phyloP scores from a whole-genome alignment of 2,888 invertebrate species.

The Tetheella fluctuosa region DNA sequence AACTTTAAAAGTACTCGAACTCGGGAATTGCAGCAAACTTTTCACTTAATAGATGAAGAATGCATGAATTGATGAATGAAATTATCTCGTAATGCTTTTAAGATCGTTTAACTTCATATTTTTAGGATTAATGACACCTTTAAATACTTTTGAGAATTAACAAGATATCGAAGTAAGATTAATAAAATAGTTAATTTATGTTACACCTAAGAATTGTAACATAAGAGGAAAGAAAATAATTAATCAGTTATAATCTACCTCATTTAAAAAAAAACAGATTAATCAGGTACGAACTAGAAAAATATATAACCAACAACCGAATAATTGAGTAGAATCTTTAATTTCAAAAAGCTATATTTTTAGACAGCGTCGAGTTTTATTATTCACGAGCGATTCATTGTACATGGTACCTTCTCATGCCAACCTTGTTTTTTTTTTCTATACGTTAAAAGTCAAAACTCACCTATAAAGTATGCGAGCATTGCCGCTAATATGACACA shows the following conservation, averaged over 20 bases:
- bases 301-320: too few relatives aligned
- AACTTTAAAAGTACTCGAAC: slow-evolving; percentile 37
- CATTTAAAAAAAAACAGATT: too few relatives aligned
- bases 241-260: too few relatives aligned
- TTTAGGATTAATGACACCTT: background rate
- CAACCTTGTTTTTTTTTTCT: background rate
- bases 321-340: too few relatives aligned
- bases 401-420: too few relatives aligned
- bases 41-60: slow-evolving; percentile 47
- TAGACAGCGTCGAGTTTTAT: too few relatives aligned
- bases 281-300: too few relatives aligned
- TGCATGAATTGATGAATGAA: slow-evolving; percentile 43
- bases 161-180: background rate
- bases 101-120: slow-evolving; percentile 21
- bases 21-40: slow-evolving; percentile 51
- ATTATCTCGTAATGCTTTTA: slow-evolving; percentile 18
- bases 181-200: background rate
- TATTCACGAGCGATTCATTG: too few relatives aligned
- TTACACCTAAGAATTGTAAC: too few relatives aligned
- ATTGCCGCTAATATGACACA: slow-evolving; percentile 95
- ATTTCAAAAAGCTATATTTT: too few relatives aligned
- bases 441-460: slow-evolving; percentile 62
- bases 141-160: background rate
- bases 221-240: too few relatives aligned
- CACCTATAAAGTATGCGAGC: slow-evolving; percentile 98